phyloP scores from a whole-genome alignment of 1,140 invertebrate species.

The Hyles vespertilio region DNA sequence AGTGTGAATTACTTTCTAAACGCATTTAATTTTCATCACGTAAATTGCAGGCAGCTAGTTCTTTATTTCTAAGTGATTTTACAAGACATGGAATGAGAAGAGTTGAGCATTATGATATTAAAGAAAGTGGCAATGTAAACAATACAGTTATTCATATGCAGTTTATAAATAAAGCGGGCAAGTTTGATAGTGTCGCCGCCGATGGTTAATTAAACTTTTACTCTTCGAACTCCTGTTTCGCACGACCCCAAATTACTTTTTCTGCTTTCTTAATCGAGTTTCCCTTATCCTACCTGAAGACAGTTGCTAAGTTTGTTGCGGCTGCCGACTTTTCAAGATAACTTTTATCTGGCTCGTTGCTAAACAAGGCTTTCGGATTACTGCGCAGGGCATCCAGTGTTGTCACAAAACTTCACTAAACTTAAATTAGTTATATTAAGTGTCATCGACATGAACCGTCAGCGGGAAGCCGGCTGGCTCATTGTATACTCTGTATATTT shows the following conservation, averaged over 20 bases:
- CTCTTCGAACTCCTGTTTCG: slow-evolving; percentile 26
- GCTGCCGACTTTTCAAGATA: slow-evolving; percentile 43
- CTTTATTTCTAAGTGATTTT: no score
- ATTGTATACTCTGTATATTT: no score
- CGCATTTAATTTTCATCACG: no score
- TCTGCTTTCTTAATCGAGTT: slow-evolving; percentile 55
- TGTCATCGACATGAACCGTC: slow-evolving; percentile 21
- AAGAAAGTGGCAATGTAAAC: no score
- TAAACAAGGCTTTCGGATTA: slow-evolving; percentile 52
- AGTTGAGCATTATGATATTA: no score
- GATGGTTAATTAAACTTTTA: slow-evolving; percentile 46
- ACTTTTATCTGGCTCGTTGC: slow-evolving; percentile 50
- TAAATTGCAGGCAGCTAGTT: no score
- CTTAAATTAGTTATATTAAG: slow-evolving; percentile 44
- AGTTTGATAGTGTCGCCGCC: slow-evolving; percentile 10
- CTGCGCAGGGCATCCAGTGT: slow-evolving; percentile 22
- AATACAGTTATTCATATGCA: no score
- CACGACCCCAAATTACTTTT: slow-evolving; percentile 46
- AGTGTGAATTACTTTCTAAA: no score
- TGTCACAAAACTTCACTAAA: slow-evolving; percentile 36
- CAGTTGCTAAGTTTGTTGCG: slow-evolving; percentile 51
- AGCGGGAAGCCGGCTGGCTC: not conserved
- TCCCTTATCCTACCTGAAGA: slow-evolving; percentile 54
- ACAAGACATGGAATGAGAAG: no score
- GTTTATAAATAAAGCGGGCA: no score